A percentile compares a stretch with the other conserved stretches of the same genome.
Evolutionary conservation across 2,888 invertebrate genomes (phyloP).

Genomic region (Schizaphis graminum): DNA sequence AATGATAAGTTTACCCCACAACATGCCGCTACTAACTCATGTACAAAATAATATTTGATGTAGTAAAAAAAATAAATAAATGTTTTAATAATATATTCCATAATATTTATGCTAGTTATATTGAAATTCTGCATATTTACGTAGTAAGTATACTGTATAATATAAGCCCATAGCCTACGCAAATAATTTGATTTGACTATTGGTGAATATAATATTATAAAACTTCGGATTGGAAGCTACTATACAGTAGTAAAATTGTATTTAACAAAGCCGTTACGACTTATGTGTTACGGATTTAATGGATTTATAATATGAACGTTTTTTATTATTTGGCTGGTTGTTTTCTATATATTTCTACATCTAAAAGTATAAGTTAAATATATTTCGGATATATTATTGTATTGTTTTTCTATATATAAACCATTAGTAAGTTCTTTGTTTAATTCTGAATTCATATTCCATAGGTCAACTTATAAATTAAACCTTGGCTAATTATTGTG

Average conservation of each 20-base stretch:
- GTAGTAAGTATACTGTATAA: not conserved
- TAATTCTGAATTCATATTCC: not conserved
- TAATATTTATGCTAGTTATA: not conserved
- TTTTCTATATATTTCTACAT: not conserved
- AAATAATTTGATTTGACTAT: not conserved
- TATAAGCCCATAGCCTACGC: not conserved
- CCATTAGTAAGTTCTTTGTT: not conserved
- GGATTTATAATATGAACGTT: not conserved
- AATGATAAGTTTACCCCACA: not conserved
- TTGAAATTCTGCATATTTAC: not conserved
- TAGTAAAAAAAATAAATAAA: not conserved
- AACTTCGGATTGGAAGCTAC: not conserved
- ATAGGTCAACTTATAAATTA: not conserved
- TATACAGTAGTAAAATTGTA: not conserved
- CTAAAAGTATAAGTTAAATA: not conserved
- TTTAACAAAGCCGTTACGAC: not conserved
- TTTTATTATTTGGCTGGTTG: not conserved
- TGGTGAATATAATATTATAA: not conserved
- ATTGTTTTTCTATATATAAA: not conserved
- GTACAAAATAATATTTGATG: not conserved
- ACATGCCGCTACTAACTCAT: not conserved
- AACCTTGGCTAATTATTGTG: not conserved
- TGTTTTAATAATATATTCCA: not conserved
- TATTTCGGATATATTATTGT: not conserved
- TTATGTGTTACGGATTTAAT: not conserved